Evolutionary conservation across 2,113 vertebrate species (phyloP).

Genomic region (Myrmophylax atrothorax): DNA sequence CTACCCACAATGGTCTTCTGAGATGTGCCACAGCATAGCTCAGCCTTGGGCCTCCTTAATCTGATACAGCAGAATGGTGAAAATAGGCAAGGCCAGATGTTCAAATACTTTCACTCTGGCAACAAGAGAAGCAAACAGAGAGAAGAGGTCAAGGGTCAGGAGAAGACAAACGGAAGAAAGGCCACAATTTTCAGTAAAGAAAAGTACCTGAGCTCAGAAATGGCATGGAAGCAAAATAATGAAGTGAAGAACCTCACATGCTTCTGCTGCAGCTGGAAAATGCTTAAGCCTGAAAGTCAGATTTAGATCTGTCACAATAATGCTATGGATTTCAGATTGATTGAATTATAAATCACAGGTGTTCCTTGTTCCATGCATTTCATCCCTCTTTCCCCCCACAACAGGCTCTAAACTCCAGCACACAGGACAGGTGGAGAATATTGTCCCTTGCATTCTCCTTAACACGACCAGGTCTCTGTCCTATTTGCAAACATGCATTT

Average conservation of each 20-base stretch:
- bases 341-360: conserved; percentile 52
- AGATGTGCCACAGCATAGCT: conserved; percentile 58
- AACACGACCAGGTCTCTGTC: background rate
- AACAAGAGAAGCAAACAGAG: conserved; percentile 60
- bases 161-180: conserved; percentile 32
- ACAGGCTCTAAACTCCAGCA: background rate
- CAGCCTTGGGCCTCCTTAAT: conserved; percentile 72
- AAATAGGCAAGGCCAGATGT: conserved; percentile 75
- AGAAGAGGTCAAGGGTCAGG: conserved; percentile 67
- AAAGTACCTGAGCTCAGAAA: conserved; percentile 1
- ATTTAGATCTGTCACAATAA: conserved; percentile 50
- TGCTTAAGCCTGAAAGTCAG: background rate
- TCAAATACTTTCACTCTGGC: conserved; percentile 72
- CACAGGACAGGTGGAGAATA: background rate
- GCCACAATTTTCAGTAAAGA: background rate
- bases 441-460: background rate
- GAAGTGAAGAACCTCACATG: conserved; percentile 42
- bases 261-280: conserved; percentile 44
- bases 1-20: background rate
- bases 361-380: background rate
- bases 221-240: conserved; percentile 41
- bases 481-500: background rate
- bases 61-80: conserved; percentile 55
- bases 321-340: conserved; percentile 25
- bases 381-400: background rate